Evolutionary conservation across 1,140 invertebrate species (phyloP), one percentile per base, ranked within the genome.

Genomic region (Drosophila bifasciata): DNA sequence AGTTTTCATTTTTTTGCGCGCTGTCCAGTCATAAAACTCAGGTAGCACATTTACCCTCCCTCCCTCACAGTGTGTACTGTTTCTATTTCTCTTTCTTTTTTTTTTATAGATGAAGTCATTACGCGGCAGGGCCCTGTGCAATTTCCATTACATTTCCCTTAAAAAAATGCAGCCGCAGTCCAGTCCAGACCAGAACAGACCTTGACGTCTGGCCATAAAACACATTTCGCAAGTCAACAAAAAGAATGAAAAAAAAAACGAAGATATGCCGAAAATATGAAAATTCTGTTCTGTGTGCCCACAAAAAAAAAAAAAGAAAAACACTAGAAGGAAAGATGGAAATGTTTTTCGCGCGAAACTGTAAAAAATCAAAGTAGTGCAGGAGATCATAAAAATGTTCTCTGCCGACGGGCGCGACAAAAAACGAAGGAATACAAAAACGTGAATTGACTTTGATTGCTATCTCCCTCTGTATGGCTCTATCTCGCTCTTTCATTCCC

Each of bases 281-380:
- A 66, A 68, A 67, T 55, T 68, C 19, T 45, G 58, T 45, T 71
- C 75, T 79, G 75, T 81, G 64, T 61, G 52, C 43, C 60, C 79
- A 78, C 62, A 70, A 79, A 75, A 78, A 67, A 61, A 79, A 52
- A 32, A 0, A 28, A 28, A 32, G 2, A 3, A 3, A 13, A 9
- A n/a, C n/a, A n/a, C 0, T 21, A 57, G 28, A 64, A 15, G 25
- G 43, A 56, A 60, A 60, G 23, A 19, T 52, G 63, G 63, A 69
- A 69, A 68, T 48, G 43, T 57, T 79, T 86, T 86, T 86, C 83
- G 51, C 70, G 39, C 7, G 78, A 88, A 88, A 88, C 52, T 66
- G 83, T 88, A 88, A 88, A 88, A 88, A 88, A 88, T 88, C 63
- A 76, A 88, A 83, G 84, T 88, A 89, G 83, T 86, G 83, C 83